A percentile compares a stretch with the other conserved stretches of the same genome.
Conservation (phyloP, 2,888 invertebrate genomes). For the Gibbula magus region DNA sequence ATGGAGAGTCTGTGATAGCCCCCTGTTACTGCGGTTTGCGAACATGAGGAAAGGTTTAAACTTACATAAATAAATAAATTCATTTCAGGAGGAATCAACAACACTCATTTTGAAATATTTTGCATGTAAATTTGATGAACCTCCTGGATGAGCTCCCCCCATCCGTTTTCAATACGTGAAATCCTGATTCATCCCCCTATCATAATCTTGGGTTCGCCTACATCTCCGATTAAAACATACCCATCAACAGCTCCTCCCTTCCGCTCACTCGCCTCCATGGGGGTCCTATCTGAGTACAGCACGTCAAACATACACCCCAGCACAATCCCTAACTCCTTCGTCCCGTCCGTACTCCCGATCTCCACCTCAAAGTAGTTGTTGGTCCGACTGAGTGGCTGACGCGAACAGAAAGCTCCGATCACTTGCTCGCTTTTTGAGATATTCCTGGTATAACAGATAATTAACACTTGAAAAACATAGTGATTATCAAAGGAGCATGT, state of each 20-base stretch:
- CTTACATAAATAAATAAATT: too few relatives aligned
- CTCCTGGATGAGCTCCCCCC: neutral
- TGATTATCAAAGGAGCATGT: too few relatives aligned
- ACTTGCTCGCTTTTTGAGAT: slow-evolving; percentile 10
- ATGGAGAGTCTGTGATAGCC: too few relatives aligned
- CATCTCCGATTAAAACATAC: slow-evolving; percentile 35
- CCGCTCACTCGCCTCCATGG: slow-evolving; percentile 50
- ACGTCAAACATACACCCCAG: slow-evolving; percentile 50
- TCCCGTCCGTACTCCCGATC: slow-evolving; percentile 14
- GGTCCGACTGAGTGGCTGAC: slow-evolving; percentile 52
- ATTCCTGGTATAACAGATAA: slow-evolving; percentile 12
- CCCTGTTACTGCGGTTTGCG: too few relatives aligned
- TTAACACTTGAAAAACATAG: neutral
- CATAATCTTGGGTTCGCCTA: too few relatives aligned
- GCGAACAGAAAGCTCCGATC: slow-evolving; percentile 47
- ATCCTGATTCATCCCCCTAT: too few relatives aligned
- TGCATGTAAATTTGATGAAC: too few relatives aligned
- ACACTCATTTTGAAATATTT: too few relatives aligned
- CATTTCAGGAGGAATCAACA: too few relatives aligned
- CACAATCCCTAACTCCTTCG: slow-evolving; percentile 40
- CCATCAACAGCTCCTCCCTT: slow-evolving; percentile 59
- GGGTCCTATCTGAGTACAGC: slow-evolving; percentile 43
- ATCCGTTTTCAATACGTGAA: neutral
- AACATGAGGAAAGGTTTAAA: neutral
- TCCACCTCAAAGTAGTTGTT: slow-evolving; percentile 55